Evolutionary conservation across 1,140 invertebrate genomes (phyloP), one percentile per base, ranked within the genome.

Genomic region (Drosophila kohkoa): DNA sequence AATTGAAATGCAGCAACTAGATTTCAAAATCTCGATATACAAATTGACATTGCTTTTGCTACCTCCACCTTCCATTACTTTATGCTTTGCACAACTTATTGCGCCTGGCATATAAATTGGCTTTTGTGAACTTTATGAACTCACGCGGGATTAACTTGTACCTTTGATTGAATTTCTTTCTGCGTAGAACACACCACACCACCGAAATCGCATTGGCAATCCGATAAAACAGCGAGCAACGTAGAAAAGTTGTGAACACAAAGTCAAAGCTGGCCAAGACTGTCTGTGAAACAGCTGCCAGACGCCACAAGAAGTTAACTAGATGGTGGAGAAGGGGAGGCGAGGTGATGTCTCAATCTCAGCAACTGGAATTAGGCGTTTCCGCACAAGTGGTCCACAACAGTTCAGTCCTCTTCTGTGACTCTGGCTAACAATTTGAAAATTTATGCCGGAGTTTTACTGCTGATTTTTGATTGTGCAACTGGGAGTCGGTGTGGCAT

Each of bases 91-190:
- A 72, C 0, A 83, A 80, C 70, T 82, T 81, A 74, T 80, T 72
- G 51, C 63, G 64, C 46, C 48, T 66, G 66, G 63, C 75, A 85
- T 58, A 88, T 88, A 88, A 88, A 88, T 81, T 89, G 85, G 60
- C 85, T 82, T 73, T 73, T 77, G 83, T 81, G 86, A 89, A 89
- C 85, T 89, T 89, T 89, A 89, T 89, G 85, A 89, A 89, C 85
- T 85, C 85, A 89, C 85, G 85, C 85, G 85, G 85, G 85, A 89
- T 89, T 89, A 89, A 89, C 86, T 89, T 89, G 85, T 89, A 85
- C 85, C 85, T 89, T 89, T 89, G 86, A 89, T 89, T 89, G 85
- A 89, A 89, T 89, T 89, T 89, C 85, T 85, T 85, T 68, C 65
- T 41, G 65, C 30, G 43, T 54, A 16, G 59, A 54, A 28, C 77